A percentile compares a stretch with the other conserved stretches of the same genome.
Evolutionary conservation across 2,888 invertebrate genomes (phyloP).

Genomic region (Plagiodera versicolora): DNA sequence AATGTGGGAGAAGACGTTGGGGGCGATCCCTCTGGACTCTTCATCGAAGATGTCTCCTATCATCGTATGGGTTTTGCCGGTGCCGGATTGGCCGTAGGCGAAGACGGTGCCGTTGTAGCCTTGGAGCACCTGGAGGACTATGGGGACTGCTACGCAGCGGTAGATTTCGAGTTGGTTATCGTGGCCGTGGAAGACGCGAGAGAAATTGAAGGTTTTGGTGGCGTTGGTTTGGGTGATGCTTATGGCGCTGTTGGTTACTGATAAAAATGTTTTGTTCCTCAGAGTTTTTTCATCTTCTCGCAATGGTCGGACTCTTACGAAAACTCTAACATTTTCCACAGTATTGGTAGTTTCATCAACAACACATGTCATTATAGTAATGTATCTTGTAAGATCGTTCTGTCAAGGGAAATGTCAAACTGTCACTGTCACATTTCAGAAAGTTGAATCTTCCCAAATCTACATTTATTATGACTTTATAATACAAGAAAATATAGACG

Average conservation of each 20-base stretch:
- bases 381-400: too few relatives aligned
- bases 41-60: constrained; percentile 88
- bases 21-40: constrained; percentile 90
- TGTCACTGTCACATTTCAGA: too few relatives aligned
- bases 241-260: constrained; percentile 67
- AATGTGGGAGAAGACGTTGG: constrained; percentile 96
- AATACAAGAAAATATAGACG: too few relatives aligned
- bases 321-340: constrained; percentile 88
- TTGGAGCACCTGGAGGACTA: constrained; percentile 95
- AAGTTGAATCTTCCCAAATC: too few relatives aligned
- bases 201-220: constrained; percentile 86
- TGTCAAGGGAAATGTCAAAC: too few relatives aligned
- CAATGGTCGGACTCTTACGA: constrained; percentile 90
- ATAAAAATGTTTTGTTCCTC: constrained; percentile 11
- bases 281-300: constrained; percentile 68
- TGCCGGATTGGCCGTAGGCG: constrained; percentile 99
- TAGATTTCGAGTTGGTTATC: constrained; percentile 99
- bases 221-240: constrained; percentile 70
- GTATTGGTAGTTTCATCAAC: too few relatives aligned
- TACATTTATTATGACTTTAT: too few relatives aligned
- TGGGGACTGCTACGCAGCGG: constrained; percentile 97
- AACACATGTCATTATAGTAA: too few relatives aligned
- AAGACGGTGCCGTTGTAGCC: constrained; percentile 99
- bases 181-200: constrained; percentile 97
- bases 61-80: constrained; percentile 99